These are phyloP conservation scores for Hymenopus coronatus DNA, from an alignment of 2,888 invertebrate genomes.

Conservation along the genomic window DNA sequence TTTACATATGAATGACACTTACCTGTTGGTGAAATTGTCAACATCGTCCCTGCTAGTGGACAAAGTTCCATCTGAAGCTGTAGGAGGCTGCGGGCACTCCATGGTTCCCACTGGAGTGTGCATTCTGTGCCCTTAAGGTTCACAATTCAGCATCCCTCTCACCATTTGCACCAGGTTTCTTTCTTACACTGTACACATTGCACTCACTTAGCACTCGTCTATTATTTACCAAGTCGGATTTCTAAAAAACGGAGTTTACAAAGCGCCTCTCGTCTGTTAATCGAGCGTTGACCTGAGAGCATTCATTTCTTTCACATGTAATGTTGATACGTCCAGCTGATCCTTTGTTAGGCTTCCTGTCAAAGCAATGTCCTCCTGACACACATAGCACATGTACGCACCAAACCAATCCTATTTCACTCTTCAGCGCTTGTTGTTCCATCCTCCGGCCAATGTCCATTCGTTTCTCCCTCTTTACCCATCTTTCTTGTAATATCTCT, in stretches of 20 bases:
- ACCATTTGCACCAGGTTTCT: not conserved
- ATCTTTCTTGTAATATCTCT: not conserved
- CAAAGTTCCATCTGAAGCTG: slow-evolving; percentile 27
- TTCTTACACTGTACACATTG: not conserved
- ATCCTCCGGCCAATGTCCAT: not conserved
- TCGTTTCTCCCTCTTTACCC: not conserved
- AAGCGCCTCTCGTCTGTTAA: not conserved
- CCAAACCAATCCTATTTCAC: not conserved
- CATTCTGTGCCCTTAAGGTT: slow-evolving; percentile 38
- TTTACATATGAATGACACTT: slow-evolving; percentile 33
- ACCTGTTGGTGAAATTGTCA: slow-evolving; percentile 47
- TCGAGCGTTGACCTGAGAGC: not conserved
- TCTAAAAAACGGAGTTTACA: too few relatives aligned
- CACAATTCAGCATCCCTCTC: not conserved
- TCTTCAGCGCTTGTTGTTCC: not conserved
- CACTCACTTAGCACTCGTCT: not conserved
- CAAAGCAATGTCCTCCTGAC: not conserved
- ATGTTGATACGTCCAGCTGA: not conserved
- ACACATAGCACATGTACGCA: not conserved
- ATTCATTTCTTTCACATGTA: not conserved
- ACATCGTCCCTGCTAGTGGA: slow-evolving; percentile 44
- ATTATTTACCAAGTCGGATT: too few relatives aligned
- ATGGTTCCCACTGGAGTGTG: slow-evolving; percentile 49
- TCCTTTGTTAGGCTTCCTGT: not conserved
- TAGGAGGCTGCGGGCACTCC: slow-evolving; percentile 37